Conservation (phyloP, 2,113 vertebrate species). For the Phalacrocorax brasilianus region DNA sequence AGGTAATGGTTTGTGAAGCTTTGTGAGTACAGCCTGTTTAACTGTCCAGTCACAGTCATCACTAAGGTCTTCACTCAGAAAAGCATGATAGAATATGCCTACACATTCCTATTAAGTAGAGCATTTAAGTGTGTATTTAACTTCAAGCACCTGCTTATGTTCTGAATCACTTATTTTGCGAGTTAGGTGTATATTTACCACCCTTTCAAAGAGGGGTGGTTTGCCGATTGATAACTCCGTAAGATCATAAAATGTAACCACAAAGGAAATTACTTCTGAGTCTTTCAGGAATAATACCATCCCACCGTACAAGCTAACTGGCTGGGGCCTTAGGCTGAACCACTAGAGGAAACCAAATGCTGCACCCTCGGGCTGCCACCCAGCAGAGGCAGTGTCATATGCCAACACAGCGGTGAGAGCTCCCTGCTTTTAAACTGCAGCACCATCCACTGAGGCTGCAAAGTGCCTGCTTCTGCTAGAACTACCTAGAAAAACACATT, state of each 20-base stretch:
- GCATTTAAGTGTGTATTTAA: not conserved
- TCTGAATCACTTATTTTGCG: not conserved
- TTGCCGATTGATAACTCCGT: not conserved
- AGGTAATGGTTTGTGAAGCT: not conserved
- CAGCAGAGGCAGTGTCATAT: rapidly evolving
- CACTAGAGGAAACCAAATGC: slow-evolving; percentile 22
- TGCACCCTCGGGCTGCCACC: not conserved
- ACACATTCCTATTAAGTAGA: not conserved
- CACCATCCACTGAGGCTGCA: not conserved
- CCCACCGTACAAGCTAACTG: not conserved
- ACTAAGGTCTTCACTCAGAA: not conserved
- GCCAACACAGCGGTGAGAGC: not conserved
- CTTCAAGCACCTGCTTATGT: not conserved
- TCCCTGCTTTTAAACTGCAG: not conserved
- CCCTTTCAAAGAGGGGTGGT: not conserved
- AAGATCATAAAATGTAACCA: not conserved
- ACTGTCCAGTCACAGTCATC: not conserved
- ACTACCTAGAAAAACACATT: rapidly evolving
- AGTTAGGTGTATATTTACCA: not conserved
- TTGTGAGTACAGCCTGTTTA: not conserved
- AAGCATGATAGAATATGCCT: not conserved
- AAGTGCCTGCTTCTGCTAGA: not conserved
- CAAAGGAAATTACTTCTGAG: not conserved
- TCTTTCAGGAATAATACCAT: not conserved
- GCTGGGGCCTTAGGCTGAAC: not conserved